A percentile compares a stretch with the other conserved stretches of the same genome.
These are phyloP conservation scores for Aleiodes leptofemur DNA, from an alignment of 2,888 invertebrate genomes.

Conservation along the genomic window DNA sequence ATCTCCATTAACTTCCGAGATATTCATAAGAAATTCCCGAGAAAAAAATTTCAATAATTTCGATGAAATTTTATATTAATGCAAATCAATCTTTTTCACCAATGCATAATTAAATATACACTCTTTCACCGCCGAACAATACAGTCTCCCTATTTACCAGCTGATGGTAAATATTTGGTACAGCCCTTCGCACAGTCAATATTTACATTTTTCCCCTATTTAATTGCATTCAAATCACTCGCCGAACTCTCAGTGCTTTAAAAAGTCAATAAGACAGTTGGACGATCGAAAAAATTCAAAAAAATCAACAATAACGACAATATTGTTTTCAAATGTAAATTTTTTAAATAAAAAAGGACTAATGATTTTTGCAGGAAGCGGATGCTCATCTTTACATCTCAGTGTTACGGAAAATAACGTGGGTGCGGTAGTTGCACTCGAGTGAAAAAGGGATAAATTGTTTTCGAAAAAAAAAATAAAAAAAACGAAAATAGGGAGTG, in stretches of 20 bases:
- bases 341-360: background rate
- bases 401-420: conserved; percentile 8
- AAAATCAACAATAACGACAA: background rate
- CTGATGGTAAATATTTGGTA: no score
- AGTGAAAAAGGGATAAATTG: conserved; percentile 2
- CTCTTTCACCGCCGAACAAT: no score
- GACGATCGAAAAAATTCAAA: background rate
- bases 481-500: conserved; percentile 7
- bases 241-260: background rate
- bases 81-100: no score
- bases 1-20: no score
- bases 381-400: conserved; percentile 24
- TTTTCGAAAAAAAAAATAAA: no score
- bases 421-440: conserved; percentile 20
- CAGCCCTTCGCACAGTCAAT: no score
- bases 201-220: no score
- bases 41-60: no score
- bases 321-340: background rate
- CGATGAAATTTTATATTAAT: no score
- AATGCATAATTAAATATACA: no score
- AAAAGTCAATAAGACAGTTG: background rate
- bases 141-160: no score
- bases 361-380: conserved; percentile 28
- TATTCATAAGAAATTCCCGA: no score
- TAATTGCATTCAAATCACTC: conserved; percentile 1